Evolutionary conservation across 2,888 invertebrate species (phyloP), one percentile per base, ranked within the genome.

Genomic region (Eugnorisma glareosa): DNA sequence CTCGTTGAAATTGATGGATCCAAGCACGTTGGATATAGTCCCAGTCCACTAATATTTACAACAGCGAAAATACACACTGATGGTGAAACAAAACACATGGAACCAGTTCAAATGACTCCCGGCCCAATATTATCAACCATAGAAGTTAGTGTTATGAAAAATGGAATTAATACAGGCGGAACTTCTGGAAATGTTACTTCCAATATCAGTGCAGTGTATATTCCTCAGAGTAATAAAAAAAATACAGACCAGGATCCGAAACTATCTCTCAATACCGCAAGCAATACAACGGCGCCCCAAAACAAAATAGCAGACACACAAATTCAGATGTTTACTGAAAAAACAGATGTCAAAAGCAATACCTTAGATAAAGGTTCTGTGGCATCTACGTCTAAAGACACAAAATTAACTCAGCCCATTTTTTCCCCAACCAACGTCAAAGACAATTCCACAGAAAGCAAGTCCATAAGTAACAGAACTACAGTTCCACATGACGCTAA

Each of bases 11-110:
- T 96, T 74, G 94, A 94, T 78, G 90, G 89, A 69, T 90, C 88
- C 81, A 95, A 93, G 80, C 86, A 91, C 51, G 89, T 88, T 61
- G 86, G 84, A 59, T 93, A 91, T 77, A 93, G 76, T 79, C 90
- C 94, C 35, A 93, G 93, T 85, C 94, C 96, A 40, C 88, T 96
- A 81, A 96, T 96, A 85, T 96, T 96, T 85, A 96, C 96, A 35
- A 96, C 96, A n/a, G 96, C 96, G 13, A 96, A 96, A 93, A 96
- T 96, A 86, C 96, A 96, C 73, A 90, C 93, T 4, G 94, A 95
- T 82, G 92, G 91, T 63, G 94, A 94, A 91, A 90, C 90, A 40
- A 94, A 93, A 83, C 88, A 93, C 31, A 94, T 95, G 93, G 95
- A 96, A 89, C 94, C 95, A 57, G 89, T 95, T 71, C 95, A 95